Conservation (phyloP, 2,797 vertebrate species). For the Coendou prehensilis region DNA sequence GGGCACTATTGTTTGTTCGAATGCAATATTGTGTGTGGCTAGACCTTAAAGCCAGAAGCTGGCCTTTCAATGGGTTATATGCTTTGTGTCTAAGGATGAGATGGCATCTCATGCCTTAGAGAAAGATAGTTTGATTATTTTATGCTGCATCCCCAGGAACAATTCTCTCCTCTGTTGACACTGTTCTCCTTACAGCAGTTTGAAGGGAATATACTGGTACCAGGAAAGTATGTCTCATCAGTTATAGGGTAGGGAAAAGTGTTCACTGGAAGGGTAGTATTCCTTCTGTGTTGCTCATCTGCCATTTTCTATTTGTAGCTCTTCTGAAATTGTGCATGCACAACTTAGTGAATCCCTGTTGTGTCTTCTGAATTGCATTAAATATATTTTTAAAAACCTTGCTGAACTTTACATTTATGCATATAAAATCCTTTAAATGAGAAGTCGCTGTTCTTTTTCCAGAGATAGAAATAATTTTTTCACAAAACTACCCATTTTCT, state of each 20-base stretch:
- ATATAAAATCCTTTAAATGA: conserved; percentile 58
- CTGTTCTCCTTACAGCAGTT: not conserved
- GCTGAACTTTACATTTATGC: conserved; percentile 44
- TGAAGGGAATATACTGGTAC: not conserved
- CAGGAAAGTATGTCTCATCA: not conserved
- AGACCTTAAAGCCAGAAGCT: not conserved
- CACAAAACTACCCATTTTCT: conserved; percentile 44
- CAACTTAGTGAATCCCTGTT: not conserved
- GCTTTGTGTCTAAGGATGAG: not conserved
- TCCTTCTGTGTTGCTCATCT: not conserved
- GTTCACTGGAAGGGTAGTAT: not conserved
- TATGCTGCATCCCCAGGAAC: not conserved
- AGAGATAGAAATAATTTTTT: conserved; percentile 39
- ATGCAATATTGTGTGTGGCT: not conserved
- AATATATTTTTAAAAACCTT: conserved; percentile 29
- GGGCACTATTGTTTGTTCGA: not conserved
- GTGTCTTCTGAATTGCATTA: not conserved
- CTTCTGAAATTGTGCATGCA: not conserved
- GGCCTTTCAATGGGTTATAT: not conserved
- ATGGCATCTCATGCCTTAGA: not conserved
- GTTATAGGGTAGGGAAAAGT: not conserved
- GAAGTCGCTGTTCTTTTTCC: conserved; percentile 46
- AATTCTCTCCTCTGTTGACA: not conserved
- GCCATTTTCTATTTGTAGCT: not conserved
- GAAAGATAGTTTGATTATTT: conserved; percentile 11